Evolutionary conservation across 2,888 invertebrate genomes (phyloP), one percentile per base, ranked within the genome.

Genomic region (Steinernema hermaphroditum): DNA sequence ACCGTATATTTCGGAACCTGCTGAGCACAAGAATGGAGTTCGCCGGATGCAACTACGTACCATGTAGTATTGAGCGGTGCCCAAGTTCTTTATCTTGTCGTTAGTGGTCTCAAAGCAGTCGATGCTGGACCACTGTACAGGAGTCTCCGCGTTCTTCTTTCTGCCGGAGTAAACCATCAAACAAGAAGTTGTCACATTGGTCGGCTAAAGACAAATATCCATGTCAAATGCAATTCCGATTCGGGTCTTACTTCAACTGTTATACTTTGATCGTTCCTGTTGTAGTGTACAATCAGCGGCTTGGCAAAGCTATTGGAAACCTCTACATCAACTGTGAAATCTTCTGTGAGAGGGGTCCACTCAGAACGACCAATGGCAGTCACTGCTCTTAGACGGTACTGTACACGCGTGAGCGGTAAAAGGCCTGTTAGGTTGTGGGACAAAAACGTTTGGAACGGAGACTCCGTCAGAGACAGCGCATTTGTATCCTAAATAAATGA

Each of bases 271-370:
- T 77, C 79, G 29, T 80, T 70, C 22, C 41, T 50, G 41, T 69
- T 46, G 62, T 80, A 77, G 14, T 68, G 46, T n/a, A 74, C 44
- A 2, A 69, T 57, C 12, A 14, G 41, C 16, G 32, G 44, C 9
- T 69, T 29, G 4, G n/a, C 16, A 6, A 62, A 24, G n/a, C 9
- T 16, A 2, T 2, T 16, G 2, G 68, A 34, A 14, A 46, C 70
- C 69, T 82, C 80, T 1, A 82, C 82, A 74, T 84, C 84, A 37
- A 76, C 74, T 24, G 84, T 84, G 12, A 76, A 77, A 9, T 79
- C 82, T 24, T 76, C 75, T 68, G 78, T 68, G 27, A 80, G 75
- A 16, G 78, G 76, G 22, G 78, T 80, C 77, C 81, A 84, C 41
- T 84, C 83, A 32, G 84, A 82, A 8, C 62, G 57, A 19, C 84